These are phyloP conservation scores for Diploptera punctata DNA, from an alignment of 2,888 invertebrate species.

Conservation along the genomic window DNA sequence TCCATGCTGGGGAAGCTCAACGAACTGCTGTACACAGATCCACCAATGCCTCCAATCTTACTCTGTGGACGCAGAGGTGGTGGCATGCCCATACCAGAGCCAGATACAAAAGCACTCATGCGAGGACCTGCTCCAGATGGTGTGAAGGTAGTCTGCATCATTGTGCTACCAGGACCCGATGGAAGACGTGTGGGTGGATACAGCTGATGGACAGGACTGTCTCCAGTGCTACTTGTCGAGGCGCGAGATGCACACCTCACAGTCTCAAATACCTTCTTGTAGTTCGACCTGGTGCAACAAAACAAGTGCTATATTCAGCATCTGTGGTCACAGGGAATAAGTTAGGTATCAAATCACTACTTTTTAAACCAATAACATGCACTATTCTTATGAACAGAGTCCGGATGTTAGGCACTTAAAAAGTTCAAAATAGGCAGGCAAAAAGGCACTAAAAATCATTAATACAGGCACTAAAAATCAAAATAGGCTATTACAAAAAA, in stretches of 20 bases:
- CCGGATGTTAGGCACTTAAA: no score
- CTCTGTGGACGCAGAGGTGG: conserved; percentile 32
- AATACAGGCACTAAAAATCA: no score
- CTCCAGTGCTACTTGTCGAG: conserved; percentile 54
- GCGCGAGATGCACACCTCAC: conserved; percentile 79
- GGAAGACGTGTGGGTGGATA: conserved; percentile 33
- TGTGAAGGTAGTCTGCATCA: conserved; percentile 29
- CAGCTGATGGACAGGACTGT: conserved; percentile 59
- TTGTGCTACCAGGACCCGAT: conserved; percentile 25
- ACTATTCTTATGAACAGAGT: no score
- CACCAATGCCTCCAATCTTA: not conserved
- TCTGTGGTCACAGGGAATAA: no score
- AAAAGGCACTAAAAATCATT: no score
- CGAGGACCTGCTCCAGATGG: conserved; percentile 30
- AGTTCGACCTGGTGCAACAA: conserved; percentile 67
- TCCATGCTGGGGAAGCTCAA: conserved; percentile 53
- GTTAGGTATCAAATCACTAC: no score
- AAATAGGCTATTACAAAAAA: no score
- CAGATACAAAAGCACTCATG: conserved; percentile 35
- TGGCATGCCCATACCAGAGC: not conserved
- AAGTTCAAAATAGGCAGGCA: no score
- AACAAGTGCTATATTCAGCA: no score
- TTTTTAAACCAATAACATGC: no score
- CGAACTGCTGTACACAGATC: conserved; percentile 35
- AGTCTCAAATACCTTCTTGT: conserved; percentile 90